Evolutionary conservation across 2,797 vertebrate genomes (phyloP).

Genomic region (Peromyscus nudipes): DNA sequence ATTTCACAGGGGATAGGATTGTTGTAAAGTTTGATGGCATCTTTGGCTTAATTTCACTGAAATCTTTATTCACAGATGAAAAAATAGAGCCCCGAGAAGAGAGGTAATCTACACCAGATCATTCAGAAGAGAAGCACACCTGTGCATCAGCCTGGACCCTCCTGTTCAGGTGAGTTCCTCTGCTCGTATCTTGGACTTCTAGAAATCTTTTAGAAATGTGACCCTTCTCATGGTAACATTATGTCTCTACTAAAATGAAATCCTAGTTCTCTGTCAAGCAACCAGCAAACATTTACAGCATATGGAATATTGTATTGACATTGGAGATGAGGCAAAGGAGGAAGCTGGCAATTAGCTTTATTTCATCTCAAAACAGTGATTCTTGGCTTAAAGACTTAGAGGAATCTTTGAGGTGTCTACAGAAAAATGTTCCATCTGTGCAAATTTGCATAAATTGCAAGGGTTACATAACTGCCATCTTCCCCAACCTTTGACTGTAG

Average conservation of each 20-base stretch:
- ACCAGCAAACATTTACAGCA: neutral
- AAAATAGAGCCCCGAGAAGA: neutral
- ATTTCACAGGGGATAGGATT: conserved; percentile 1
- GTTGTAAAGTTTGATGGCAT: conserved; percentile 38
- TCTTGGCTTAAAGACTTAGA: neutral
- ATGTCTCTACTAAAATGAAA: conserved; percentile 43
- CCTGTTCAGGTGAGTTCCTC: conserved; percentile 49
- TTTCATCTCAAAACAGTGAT: neutral
- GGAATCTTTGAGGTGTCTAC: neutral
- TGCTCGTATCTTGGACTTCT: neutral
- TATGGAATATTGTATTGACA: neutral
- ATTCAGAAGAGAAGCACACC: neutral
- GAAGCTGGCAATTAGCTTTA: conserved; percentile 15
- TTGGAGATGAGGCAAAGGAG: conserved; percentile 14
- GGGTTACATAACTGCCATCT: neutral
- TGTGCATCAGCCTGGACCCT: conserved; percentile 1
- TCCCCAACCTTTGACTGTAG: neutral
- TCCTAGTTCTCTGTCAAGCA: neutral
- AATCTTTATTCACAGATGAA: conserved; percentile 75
- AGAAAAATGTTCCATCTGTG: neutral
- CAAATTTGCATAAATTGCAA: conserved; percentile 20
- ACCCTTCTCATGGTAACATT: neutral
- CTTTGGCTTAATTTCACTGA: conserved; percentile 33
- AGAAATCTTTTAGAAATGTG: neutral
- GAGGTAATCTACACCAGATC: neutral